Base-by-base conservation (phyloP, 2,113 vertebrate genomes). In the Otis tarda region DNA sequence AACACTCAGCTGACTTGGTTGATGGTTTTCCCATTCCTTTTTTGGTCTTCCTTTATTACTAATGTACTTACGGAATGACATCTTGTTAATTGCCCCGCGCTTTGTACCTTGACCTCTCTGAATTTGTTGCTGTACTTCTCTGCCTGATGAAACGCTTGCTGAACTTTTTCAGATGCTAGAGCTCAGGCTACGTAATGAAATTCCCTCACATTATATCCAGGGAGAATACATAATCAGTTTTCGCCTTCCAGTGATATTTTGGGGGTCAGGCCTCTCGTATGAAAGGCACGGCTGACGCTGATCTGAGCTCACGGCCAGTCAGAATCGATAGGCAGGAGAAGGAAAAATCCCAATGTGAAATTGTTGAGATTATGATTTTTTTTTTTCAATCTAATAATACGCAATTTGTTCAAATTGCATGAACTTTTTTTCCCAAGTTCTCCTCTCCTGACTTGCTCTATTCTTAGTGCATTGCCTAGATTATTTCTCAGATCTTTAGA, bases 1-100 rank as follows among this genome's bases (percentile, higher is more conserved):
- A 95, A 91, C 91, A 89, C 93, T 68, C 94, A 93, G 52, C 73
- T 94, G 92, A 20, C 60, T 63, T 75, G 69, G 52, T 75, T 96
- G 87, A 94, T 94, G 94, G 52, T 70, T 82, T 87, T 52, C 56
- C 77, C 4, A 1, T 43, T 94, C 94, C 77, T 84, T 89, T 81
- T 68, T 21, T 87, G 56, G 56, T 53, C 47, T 55, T n/a, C n/a
- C 83, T 82, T 95, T 79, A 84, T 95, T 79, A 31, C 89, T n/a
- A 56, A 78, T 57, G 83, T 83, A 71, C 69, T 95, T 64, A 37
- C 49, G 82, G 87, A 83, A 60, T 30, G 89, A 84, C 82, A 83
- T 78, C 35, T 79, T 84, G 81, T 31, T 95, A 94, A 94, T 82
- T 89, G 87, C 57, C 78, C 95, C 83, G 31, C 0, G 1, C 33